Conservation (phyloP, 2,888 invertebrate species). For the Drosophila barbarae region DNA sequence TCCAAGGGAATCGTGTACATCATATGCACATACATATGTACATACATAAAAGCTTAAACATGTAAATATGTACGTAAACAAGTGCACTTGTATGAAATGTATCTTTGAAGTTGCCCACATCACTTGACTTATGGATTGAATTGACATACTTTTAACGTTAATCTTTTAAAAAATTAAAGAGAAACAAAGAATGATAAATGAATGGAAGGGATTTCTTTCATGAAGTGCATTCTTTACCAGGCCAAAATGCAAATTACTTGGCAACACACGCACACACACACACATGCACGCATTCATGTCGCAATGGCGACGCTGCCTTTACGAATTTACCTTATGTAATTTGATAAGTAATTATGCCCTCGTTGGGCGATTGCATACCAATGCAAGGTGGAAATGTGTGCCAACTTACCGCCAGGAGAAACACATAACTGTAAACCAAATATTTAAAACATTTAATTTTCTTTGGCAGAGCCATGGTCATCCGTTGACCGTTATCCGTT, state of each 20-base stretch:
- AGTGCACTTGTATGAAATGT: slow-evolving; percentile 15
- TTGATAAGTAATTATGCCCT: slow-evolving; percentile 17
- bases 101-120: slow-evolving; percentile 20
- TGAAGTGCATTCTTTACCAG: neutral
- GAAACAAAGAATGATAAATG: neutral
- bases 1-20: neutral
- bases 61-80: slow-evolving; percentile 11
- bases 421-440: slow-evolving; percentile 79
- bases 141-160: slow-evolving; percentile 20
- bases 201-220: neutral
- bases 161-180: neutral
- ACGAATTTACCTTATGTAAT: slow-evolving; percentile 32
- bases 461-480: slow-evolving; percentile 77
- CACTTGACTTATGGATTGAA: slow-evolving; percentile 10
- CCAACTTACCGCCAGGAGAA: slow-evolving; percentile 79
- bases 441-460: slow-evolving; percentile 80
- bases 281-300: slow-evolving; percentile 3
- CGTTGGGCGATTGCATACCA: slow-evolving; percentile 13
- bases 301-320: slow-evolving; percentile 18
- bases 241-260: slow-evolving; percentile 8
- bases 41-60: slow-evolving; percentile 5
- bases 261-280: slow-evolving; percentile 1
- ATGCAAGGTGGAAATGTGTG: slow-evolving; percentile 19
- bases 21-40: neutral
- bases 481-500: slow-evolving; percentile 10